Percentiles rank a stretch among this genome's conserved stretches.
Conservation (phyloP, 2,888 invertebrate species). For the Blastobasis adustella region DNA sequence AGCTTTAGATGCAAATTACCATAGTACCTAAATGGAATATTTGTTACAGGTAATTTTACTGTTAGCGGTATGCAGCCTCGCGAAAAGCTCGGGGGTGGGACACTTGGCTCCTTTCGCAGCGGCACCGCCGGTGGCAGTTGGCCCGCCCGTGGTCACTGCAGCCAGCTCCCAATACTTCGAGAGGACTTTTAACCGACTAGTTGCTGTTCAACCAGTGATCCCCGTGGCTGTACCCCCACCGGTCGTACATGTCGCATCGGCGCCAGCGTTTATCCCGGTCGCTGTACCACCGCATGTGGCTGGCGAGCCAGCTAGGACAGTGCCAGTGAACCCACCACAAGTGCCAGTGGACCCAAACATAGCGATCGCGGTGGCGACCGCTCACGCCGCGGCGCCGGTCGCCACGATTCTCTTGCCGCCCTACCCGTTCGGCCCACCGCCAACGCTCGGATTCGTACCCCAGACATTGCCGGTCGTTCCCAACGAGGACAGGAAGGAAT, state of each 20-base stretch:
- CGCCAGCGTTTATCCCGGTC: constrained; percentile 16
- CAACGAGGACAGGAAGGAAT: constrained; percentile 34
- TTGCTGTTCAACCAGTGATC: constrained; percentile 36
- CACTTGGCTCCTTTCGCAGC: constrained; percentile 16
- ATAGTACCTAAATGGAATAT: neutral
- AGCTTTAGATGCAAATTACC: neutral
- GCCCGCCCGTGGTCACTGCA: constrained; percentile 75
- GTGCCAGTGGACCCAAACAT: constrained; percentile 46
- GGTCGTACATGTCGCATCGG: constrained; percentile 21
- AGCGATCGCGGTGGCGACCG: constrained; percentile 60
- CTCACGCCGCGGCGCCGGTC: constrained; percentile 60
- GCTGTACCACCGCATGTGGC: constrained; percentile 17
- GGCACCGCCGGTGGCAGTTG: constrained; percentile 7
- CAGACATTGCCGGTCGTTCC: constrained; percentile 34
- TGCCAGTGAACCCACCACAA: constrained; percentile 21
- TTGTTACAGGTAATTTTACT: constrained; percentile 41
- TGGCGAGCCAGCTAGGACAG: constrained; percentile 9
- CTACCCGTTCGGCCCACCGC: constrained; percentile 59
- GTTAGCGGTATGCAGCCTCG: constrained; percentile 34
- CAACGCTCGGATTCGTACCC: constrained; percentile 44
- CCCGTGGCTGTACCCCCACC: constrained; percentile 6
- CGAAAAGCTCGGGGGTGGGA: constrained; percentile 41
- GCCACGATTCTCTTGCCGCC: constrained; percentile 61
- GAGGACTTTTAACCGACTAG: constrained; percentile 75
- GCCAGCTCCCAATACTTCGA: constrained; percentile 81